Base-by-base conservation (phyloP, 2,888 invertebrate genomes). In the Prosopocoilus inquinatus region DNA sequence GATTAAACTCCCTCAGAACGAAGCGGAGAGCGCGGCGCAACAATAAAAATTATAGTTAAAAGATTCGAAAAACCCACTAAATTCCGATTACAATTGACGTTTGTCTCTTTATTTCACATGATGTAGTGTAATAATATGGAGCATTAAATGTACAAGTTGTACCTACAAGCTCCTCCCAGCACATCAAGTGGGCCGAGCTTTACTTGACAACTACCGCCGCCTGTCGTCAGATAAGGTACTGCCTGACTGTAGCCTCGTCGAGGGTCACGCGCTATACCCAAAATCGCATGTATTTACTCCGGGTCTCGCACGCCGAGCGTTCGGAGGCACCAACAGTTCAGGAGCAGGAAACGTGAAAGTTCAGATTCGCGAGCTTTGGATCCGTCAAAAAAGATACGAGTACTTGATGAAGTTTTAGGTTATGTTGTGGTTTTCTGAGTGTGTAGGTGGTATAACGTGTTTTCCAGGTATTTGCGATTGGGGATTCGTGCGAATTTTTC, bases 201-300 rank as follows among this genome's bases (percentile, higher is more conserved):
- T 61, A 68, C 72, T 72, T 69, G 75, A 70, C 69, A 75, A 66
- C 69, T 74, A 73, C 68, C 67, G 73, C 71, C 74, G 72, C 68
- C 75, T 69, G 61, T 63, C 64, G 69, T 55, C 57, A 56, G 58
- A 60, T 62, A 49, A 50, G 50, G 60, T 61, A 71, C 66, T 66
- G 58, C 59, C 38, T 20, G 36, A 35, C 7, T 53, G 70, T 72
- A 66, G 64, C 73, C 71, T 70, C 36, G 57, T 58, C 61, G 53
- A 65, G 69, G 68, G 61, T 38, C 15, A 28, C 28, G 34, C 9
- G 15, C 15, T 9, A 9, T 20, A 20, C 43, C 11, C 16, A 43
- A 43, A 43, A 43, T 20, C 8, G 43, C 43, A 20, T 9, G 20
- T 43, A 20, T 43, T 43, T 20, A 43, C 12, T 28, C 43, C 9